Evolutionary conservation across 2,797 vertebrate species (phyloP).

Genomic region (Moxostoma hubbsi): DNA sequence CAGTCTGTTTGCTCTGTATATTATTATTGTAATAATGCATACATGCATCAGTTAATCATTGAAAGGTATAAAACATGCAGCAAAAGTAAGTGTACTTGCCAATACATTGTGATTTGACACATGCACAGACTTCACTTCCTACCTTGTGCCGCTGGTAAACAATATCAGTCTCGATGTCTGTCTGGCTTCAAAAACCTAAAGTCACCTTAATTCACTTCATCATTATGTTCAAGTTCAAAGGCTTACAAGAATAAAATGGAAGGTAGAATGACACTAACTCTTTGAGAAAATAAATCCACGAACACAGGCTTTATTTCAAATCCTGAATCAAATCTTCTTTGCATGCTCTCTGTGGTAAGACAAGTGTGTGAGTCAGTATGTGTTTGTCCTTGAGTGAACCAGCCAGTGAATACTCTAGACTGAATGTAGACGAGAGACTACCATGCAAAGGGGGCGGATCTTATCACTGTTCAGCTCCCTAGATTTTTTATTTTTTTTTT

Average conservation of each 20-base stretch:
- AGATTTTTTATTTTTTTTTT: constrained; percentile 60
- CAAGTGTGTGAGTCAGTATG: constrained; percentile 37
- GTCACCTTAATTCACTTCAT: neutral
- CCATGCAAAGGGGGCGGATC: constrained; percentile 72
- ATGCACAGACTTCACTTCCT: constrained; percentile 22
- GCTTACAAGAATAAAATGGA: constrained; percentile 13
- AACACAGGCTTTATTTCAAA: neutral
- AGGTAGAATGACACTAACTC: constrained; percentile 22
- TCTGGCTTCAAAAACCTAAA: constrained; percentile 23
- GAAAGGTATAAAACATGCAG: neutral
- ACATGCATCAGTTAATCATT: neutral
- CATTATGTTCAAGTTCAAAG: constrained; percentile 2
- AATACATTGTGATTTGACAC: neutral
- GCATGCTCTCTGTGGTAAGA: constrained; percentile 40
- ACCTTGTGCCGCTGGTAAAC: constrained; percentile 37
- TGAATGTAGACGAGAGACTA: constrained; percentile 65
- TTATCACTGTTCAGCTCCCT: constrained; percentile 45
- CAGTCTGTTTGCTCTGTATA: neutral
- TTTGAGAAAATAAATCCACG: constrained; percentile 39
- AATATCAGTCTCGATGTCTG: constrained; percentile 12
- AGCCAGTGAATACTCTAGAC: constrained; percentile 67
- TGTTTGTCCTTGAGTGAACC: constrained; percentile 66
- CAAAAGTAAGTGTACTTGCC: neutral
- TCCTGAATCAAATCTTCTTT: constrained; percentile 3
- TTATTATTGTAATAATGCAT: neutral